Evolutionary conservation across 1,140 invertebrate species (phyloP), one percentile per base, ranked within the genome.

Genomic region (Lepidurus couesii): DNA sequence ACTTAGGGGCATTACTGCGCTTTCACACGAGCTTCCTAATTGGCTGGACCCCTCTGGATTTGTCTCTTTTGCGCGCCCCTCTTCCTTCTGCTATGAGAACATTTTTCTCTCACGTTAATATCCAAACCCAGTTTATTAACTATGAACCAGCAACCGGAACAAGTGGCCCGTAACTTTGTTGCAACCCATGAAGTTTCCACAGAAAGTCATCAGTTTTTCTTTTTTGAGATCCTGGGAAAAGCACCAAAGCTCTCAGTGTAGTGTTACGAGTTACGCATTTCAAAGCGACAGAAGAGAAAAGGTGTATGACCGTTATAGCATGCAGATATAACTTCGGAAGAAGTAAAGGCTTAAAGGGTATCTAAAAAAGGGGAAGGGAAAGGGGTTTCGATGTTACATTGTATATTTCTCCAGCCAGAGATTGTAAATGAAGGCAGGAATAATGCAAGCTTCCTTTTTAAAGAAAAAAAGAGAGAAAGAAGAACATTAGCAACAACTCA

Each of bases 1-100:
- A 9, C 10, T 5, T 0, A 21, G 16, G 53, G 21, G 21, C 53
- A 65, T 65, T 65, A 65, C 53, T 65, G 53, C 53, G 16, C 53
- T 65, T 65, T 65, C 53, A 65, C 53, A 65, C 53, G 53, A 65
- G 53, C 53, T 65, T 65, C 53, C 53, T 65, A 65, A 65, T 65
- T 65, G 53, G 53, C 53, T 7, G 16, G 21, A 65, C 53, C 53
- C 21, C 21, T 9, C 53, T 65, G 21, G 53, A 65, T 65, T 65
- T 65, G 53, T 65, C 53, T 65, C 45, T 16, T 47, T 16, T 47
- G 7, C 6, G 16, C 13, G 16, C 13, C 53, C 13, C 53, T 9
- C 16, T 65, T n/a, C 16, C 21, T 65, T 13, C 53, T 65, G 8
- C 53, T 47, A 6, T 65, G 16, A 65, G 1, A 21, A 65, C 8